phyloP scores from a whole-genome alignment of 2,797 vertebrate species.

The Cossypha polioptera region DNA sequence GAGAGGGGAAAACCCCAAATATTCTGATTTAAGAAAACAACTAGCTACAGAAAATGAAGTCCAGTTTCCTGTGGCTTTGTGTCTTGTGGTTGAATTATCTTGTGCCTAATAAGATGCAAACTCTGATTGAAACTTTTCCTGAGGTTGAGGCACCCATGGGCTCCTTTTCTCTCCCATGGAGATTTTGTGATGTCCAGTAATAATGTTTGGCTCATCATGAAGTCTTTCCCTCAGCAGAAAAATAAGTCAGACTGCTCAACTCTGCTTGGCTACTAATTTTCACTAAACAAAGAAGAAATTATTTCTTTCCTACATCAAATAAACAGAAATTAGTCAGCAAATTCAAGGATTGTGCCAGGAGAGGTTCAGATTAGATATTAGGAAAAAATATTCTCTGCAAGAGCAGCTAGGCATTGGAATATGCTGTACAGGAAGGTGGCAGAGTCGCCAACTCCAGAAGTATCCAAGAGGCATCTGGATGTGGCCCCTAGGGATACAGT shows the following conservation, averaged over 20 bases:
- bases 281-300: neutral
- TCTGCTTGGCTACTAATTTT: neutral
- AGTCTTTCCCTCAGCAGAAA: neutral
- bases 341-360: neutral
- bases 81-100: neutral
- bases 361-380: neutral
- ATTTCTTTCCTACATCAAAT: neutral
- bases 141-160: neutral
- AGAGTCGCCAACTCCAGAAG: neutral
- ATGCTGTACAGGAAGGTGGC: neutral
- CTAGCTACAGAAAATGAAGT: neutral
- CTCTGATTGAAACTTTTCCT: neutral
- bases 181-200: neutral
- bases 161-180: neutral
- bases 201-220: neutral
- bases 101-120: neutral
- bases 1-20: slow-evolving; percentile 3
- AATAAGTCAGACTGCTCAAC: neutral
- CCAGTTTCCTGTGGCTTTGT: slow-evolving; percentile 10
- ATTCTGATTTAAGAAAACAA: slow-evolving; percentile 28
- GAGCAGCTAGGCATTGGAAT: neutral
- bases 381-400: neutral
- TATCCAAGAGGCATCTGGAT: neutral
- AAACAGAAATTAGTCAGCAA: neutral
- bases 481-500: neutral